A percentile compares a stretch with the other conserved stretches of the same genome.
Evolutionary conservation across 2,797 vertebrate species (phyloP).

Genomic region (Anolis apletophallus): DNA sequence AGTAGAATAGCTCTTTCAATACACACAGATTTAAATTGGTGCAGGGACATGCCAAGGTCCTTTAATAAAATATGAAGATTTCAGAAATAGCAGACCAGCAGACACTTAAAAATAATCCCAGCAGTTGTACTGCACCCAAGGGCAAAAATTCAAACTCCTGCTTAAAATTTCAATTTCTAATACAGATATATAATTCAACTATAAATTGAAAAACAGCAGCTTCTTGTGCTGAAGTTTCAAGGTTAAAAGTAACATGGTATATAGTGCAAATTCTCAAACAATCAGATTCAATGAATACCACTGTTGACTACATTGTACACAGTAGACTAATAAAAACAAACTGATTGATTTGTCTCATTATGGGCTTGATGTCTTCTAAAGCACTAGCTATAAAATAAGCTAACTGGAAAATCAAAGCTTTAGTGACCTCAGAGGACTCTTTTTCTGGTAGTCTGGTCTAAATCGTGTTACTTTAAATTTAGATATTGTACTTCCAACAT

Average conservation of each 20-base stretch:
- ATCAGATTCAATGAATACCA: slow-evolving; percentile 69
- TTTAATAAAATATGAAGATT: slow-evolving; percentile 30
- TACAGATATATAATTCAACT: slow-evolving; percentile 69
- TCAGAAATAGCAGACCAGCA: slow-evolving; percentile 44
- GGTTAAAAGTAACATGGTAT: slow-evolving; percentile 64
- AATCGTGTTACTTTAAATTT: slow-evolving; percentile 77
- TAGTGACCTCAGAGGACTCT: slow-evolving; percentile 77
- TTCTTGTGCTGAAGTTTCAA: slow-evolving; percentile 70
- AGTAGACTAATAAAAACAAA: slow-evolving; percentile 76
- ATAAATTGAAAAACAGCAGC: slow-evolving; percentile 66
- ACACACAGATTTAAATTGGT: slow-evolving; percentile 28
- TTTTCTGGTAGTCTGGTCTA: slow-evolving; percentile 72
- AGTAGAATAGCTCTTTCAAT: slow-evolving; percentile 11
- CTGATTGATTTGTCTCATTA: slow-evolving; percentile 79
- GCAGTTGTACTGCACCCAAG: slow-evolving; percentile 61
- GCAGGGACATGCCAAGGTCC: slow-evolving; percentile 16
- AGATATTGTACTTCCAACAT: slow-evolving; percentile 64
- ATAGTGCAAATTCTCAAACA: slow-evolving; percentile 64
- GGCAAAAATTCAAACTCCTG: slow-evolving; percentile 65
- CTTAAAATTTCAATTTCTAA: slow-evolving; percentile 74
- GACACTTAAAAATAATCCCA: slow-evolving; percentile 55
- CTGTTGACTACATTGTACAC: slow-evolving; percentile 70
- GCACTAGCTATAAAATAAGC: slow-evolving; percentile 77
- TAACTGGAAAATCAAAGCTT: slow-evolving; percentile 81
- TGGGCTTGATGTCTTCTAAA: slow-evolving; percentile 77